phyloP scores from a whole-genome alignment of 2,888 invertebrate genomes.

The Ferrisia virgata region DNA sequence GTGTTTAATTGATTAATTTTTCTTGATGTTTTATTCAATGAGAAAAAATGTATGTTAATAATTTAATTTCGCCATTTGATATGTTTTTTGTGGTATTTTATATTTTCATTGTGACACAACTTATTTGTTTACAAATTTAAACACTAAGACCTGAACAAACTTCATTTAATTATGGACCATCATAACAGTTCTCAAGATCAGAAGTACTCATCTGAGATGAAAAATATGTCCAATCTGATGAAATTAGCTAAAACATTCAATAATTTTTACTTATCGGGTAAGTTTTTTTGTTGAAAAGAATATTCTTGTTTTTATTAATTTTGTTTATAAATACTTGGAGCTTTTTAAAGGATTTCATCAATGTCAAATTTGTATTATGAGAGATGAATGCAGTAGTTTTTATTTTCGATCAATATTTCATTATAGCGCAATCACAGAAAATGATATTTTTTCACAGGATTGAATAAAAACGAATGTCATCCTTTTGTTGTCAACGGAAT shows the following conservation, averaged over 20 bases:
- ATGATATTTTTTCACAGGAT: conserved; percentile 58
- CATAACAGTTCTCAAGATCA: conserved; percentile 1
- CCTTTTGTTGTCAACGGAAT: conserved; percentile 85
- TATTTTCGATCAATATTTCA: not conserved
- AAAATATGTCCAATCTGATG: conserved; percentile 64
- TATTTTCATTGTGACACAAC: not conserved
- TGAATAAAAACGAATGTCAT: conserved; percentile 73
- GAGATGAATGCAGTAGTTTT: not conserved
- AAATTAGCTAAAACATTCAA: conserved; percentile 84
- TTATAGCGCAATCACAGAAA: not conserved
- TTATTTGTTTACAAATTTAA: not conserved
- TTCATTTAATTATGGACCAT: not conserved
- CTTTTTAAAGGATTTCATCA: not conserved
- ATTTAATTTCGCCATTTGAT: not conserved
- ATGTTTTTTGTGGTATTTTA: not conserved
- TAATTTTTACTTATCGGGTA: conserved; percentile 84
- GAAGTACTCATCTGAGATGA: not conserved
- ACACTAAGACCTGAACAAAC: not conserved
- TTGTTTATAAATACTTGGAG: not conserved
- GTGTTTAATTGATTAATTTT: not conserved
- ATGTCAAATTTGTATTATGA: not conserved
- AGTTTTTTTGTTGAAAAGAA: conserved; percentile 50
- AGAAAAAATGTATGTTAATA: not conserved
- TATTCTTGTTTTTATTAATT: not conserved
- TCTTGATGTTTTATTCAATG: not conserved